Evolutionary conservation across 2,113 vertebrate genomes (phyloP).

Genomic region (Arothron firmamentum): DNA sequence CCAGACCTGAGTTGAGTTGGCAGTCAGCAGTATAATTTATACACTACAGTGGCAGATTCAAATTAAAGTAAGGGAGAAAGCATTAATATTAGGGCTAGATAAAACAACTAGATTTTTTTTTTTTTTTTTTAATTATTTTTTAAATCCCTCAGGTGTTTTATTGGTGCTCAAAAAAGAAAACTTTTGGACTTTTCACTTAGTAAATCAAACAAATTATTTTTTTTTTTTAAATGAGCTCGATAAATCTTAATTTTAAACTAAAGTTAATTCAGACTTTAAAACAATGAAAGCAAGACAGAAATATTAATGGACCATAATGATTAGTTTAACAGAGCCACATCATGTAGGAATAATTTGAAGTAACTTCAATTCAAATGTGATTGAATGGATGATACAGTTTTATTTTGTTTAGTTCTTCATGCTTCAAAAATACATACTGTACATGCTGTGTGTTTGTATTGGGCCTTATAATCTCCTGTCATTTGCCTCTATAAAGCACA

Average conservation of each 20-base stretch:
- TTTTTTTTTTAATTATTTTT: background rate
- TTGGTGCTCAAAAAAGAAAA: slow-evolving; percentile 5
- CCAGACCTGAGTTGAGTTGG: slow-evolving; percentile 36
- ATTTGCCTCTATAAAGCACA: no score
- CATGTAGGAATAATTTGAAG: no score
- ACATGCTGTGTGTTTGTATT: no score
- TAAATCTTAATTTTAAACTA: background rate
- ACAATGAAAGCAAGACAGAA: no score
- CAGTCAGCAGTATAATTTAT: slow-evolving; percentile 22
- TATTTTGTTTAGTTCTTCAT: no score
- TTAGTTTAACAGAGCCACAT: no score
- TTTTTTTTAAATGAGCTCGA: background rate
- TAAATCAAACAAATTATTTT: background rate
- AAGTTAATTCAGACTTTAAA: no score
- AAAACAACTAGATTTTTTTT: slow-evolving; percentile 1
- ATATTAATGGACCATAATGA: no score
- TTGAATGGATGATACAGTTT: no score
- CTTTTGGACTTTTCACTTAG: background rate
- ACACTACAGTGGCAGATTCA: slow-evolving; percentile 14
- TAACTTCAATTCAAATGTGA: no score
- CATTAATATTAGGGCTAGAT: slow-evolving; percentile 15
- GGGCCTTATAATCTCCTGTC: no score
- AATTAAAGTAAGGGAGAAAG: slow-evolving; percentile 8
- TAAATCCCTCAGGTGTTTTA: slow-evolving; percentile 5
- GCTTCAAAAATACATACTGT: no score